Percentiles rank a stretch among this genome's conserved stretches.
Conservation (phyloP, 2,113 vertebrate genomes). For the Scophthalmus maximus region DNA sequence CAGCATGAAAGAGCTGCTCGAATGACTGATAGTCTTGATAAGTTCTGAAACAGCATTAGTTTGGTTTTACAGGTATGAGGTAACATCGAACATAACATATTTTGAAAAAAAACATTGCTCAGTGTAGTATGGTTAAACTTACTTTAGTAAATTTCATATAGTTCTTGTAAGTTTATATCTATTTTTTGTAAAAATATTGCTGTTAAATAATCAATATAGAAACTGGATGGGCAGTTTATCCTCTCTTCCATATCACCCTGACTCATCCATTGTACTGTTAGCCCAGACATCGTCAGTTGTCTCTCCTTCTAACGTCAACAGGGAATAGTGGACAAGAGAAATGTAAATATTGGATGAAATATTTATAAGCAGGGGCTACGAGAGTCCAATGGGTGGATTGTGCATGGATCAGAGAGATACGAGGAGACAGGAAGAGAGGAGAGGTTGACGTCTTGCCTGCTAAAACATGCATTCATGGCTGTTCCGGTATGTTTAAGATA, state of each 20-base stretch:
- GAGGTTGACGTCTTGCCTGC: slow-evolving; percentile 33
- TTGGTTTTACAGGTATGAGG: too few relatives aligned
- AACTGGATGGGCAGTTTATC: neutral
- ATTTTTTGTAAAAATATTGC: neutral
- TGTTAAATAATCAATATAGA: too few relatives aligned
- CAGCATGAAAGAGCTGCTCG: too few relatives aligned
- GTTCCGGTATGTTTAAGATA: slow-evolving; percentile 26
- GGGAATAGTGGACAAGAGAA: slow-evolving; percentile 21
- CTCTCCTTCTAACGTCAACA: slow-evolving; percentile 23
- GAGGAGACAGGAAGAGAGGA: slow-evolving; percentile 13
- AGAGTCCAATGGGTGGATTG: slow-evolving; percentile 43
- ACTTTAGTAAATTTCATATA: neutral
- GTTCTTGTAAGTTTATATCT: neutral
- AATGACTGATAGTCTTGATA: neutral
- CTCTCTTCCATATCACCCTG: slow-evolving; percentile 16
- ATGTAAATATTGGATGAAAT: slow-evolving; percentile 65
- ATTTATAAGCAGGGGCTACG: slow-evolving; percentile 39
- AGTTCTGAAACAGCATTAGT: too few relatives aligned
- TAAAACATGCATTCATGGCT: slow-evolving; percentile 20
- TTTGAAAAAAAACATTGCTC: neutral
- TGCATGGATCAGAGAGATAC: slow-evolving; percentile 7
- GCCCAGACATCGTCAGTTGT: neutral
- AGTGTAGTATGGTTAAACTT: neutral
- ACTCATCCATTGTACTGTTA: slow-evolving; percentile 38
- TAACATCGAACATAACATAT: neutral